Evolutionary conservation across 1,140 invertebrate genomes (phyloP), one percentile per base, ranked within the genome.

Genomic region (Spodoptera litura): DNA sequence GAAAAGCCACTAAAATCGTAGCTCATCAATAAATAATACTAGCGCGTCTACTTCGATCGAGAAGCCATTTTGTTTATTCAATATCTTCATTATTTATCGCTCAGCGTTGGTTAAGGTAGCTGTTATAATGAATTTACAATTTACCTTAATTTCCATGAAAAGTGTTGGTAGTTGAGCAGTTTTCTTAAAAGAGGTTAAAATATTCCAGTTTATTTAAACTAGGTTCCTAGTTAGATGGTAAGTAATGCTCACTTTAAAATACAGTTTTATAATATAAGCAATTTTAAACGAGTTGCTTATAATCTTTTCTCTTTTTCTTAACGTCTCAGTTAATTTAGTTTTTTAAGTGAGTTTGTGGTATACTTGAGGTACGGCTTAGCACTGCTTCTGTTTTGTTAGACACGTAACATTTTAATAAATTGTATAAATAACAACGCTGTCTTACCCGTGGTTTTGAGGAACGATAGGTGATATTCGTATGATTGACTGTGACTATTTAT

Each of bases 71-170:
- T 58, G 52, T 73, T 56, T 72, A 44, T 13, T 12, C 61, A 35
- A 76, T 64, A 55, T 58, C 59, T 64, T 55, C 73, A 64, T 76
- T 76, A 76, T 76, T 64, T 76, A 76, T 53, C 25, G 58, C 49
- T 76, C 56, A 64, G 70, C 73, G 55, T 12, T n/a, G n/a, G 51
- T 35, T 52, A 62, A 56, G 20, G 70, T 56, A 77, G 87, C 87
- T 87, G 83, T 85, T 90, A 86, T 87, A 91, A 91, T 90, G 87
- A 89, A 90, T 88, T 83, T 83, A 85, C 81, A 88, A 82, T 76
- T 84, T 83, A 81, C 81, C 87, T 88, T 90, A 84, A 91, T 92
- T 90, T 92, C 83, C 89, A 89, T 90, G 85, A 92, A 91, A 88
- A 89, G 87, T 90, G 86, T 87, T 82, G 82, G 75, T 74, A 78